Percentiles rank a stretch among this genome's conserved stretches.
These are phyloP conservation scores for Euura saliciscinereae DNA, from an alignment of 1,140 invertebrate species.

Conservation along the genomic window DNA sequence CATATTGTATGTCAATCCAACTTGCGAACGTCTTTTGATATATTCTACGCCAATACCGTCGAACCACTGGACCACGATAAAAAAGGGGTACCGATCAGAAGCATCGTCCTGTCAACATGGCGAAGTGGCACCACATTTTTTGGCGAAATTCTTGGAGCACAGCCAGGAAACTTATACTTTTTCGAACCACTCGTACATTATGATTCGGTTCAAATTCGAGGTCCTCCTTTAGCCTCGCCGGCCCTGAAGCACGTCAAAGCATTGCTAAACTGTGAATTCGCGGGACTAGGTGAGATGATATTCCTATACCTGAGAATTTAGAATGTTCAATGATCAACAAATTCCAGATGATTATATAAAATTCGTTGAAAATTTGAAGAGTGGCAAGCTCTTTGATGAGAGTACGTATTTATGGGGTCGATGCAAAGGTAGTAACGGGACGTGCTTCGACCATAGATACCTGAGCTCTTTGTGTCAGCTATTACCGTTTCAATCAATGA, in stretches of 20 bases:
- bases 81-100: slow-evolving; percentile 72
- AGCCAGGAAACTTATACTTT: slow-evolving; percentile 87
- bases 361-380: slow-evolving; percentile 74
- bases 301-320: too few species aligned
- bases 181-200: slow-evolving; percentile 74
- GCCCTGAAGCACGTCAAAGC: too few species aligned
- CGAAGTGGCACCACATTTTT: slow-evolving; percentile 88
- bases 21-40: too few species aligned
- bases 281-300: neutral
- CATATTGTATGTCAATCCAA: too few species aligned
- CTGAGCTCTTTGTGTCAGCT: slow-evolving; percentile 78
- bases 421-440: slow-evolving; percentile 72
- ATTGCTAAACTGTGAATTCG: too few species aligned
- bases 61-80: slow-evolving; percentile 47
- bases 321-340: too few species aligned
- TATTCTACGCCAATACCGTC: too few species aligned
- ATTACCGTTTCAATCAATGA: slow-evolving; percentile 89
- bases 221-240: too few species aligned
- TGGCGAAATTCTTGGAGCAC: slow-evolving; percentile 80
- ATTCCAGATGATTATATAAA: slow-evolving; percentile 72
- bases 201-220: too few species aligned
- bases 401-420: slow-evolving; percentile 82
- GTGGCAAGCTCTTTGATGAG: slow-evolving; percentile 77
- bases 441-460: slow-evolving; percentile 80
- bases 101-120: slow-evolving; percentile 82